Evolutionary conservation across 2,888 invertebrate species (phyloP).

Genomic region (Coelopa pilipes): DNA sequence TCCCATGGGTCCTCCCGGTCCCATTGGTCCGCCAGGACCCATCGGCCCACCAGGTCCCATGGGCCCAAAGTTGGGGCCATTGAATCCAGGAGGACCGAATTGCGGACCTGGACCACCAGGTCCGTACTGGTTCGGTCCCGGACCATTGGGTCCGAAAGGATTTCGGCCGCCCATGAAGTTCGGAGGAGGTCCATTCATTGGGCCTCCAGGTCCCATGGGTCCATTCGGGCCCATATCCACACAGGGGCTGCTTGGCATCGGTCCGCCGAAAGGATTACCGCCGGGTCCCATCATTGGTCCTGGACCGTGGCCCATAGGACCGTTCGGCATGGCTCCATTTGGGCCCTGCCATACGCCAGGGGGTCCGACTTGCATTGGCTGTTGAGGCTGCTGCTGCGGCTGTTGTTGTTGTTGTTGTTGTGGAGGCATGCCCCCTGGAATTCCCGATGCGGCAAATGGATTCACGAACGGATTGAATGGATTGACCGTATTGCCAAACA

Average conservation of each 20-base stretch:
- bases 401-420: slow-evolving; percentile 41
- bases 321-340: slow-evolving; percentile 36
- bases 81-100: slow-evolving; percentile 43
- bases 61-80: slow-evolving; percentile 53
- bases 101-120: slow-evolving; percentile 31
- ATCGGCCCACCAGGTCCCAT: slow-evolving; percentile 47
- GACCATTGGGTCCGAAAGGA: slow-evolving; percentile 40
- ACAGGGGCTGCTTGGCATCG: slow-evolving; percentile 21
- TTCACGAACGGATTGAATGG: slow-evolving; percentile 60
- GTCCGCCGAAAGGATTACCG: slow-evolving; percentile 17
- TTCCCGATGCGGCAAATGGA: slow-evolving; percentile 51
- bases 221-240: slow-evolving; percentile 34
- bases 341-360: slow-evolving; percentile 50
- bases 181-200: slow-evolving; percentile 37
- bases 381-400: slow-evolving; percentile 40
- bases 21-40: slow-evolving; percentile 42
- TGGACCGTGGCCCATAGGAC: background rate
- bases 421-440: slow-evolving; percentile 41
- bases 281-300: slow-evolving; percentile 8
- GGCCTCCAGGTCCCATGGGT: slow-evolving; percentile 37
- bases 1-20: slow-evolving; percentile 46
- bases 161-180: slow-evolving; percentile 42
- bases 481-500: slow-evolving; percentile 19
- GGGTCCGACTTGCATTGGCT: slow-evolving; percentile 42
- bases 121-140: slow-evolving; percentile 19